Evolutionary conservation across 2,797 vertebrate species (phyloP), one percentile per base, ranked within the genome.

Genomic region (Rhynchotus rufescens): DNA sequence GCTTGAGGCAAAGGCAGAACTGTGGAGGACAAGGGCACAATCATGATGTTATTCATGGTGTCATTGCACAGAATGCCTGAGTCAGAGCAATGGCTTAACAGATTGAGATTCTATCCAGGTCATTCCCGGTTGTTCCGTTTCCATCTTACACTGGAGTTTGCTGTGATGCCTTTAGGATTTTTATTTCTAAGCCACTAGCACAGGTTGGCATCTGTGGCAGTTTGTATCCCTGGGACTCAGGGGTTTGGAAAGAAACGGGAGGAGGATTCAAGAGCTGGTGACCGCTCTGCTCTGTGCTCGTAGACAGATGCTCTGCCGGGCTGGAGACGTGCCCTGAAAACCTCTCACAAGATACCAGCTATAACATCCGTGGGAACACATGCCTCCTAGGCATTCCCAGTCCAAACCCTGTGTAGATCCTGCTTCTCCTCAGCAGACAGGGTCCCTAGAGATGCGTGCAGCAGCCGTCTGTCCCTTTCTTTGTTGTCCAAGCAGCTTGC

Each of bases 341-440:
- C 42, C 52, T 7, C 2, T 32, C 34, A 47, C n/a, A 22, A 1
- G 2, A 59, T 28, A 36, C 34, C 20, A 56, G 3, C 1, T 3
- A 5, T 8, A 16, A 42, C 40, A 65, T 51, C 54, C 79, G n/a
- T 62, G 74, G 28, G 62, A 42, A 21, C 62, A 64, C 4, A 7
- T 42, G 30, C 26, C 40, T n/a, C 62, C 19, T 20, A 44, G 62
- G 38, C 34, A 25, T 16, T 66, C 38, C 26, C n/a, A 59, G 8
- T 7, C 40, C 12, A 25, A 44, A 44, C 45, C 1, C 3, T 71
- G 66, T 44, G 71, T 0, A 2, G 42, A 59, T 51, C 51, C 42
- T 81, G 44, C 68, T 56, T 23, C 65, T 86, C 34, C 8, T 28
- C 23, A 5, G 34, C 0, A 40, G 26, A 54, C 61, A 74, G 30